These are phyloP conservation scores for Aporrectodea caliginosa DNA, from an alignment of 1,140 invertebrate genomes.

Conservation along the genomic window DNA sequence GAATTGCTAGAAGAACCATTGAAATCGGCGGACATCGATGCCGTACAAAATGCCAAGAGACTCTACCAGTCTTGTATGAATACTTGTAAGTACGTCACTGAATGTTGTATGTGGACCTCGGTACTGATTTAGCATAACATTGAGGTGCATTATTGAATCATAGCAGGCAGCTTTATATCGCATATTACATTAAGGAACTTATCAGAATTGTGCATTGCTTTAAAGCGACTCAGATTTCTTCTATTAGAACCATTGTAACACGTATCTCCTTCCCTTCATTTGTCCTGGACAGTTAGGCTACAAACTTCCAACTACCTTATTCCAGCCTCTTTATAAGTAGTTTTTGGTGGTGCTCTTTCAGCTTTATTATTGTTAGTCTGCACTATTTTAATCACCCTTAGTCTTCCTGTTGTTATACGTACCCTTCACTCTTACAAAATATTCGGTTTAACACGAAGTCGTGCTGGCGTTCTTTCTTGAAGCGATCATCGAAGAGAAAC, in stretches of 20 bases:
- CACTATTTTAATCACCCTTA: background rate
- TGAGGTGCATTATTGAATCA: slow-evolving; percentile 40
- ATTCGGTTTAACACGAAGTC: slow-evolving; percentile 19
- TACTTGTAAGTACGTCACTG: slow-evolving; percentile 59
- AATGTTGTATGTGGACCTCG: background rate
- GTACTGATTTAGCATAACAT: slow-evolving; percentile 28
- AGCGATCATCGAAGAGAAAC: slow-evolving; percentile 61
- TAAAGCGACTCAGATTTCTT: background rate
- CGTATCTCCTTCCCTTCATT: no score
- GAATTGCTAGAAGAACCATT: slow-evolving; percentile 50
- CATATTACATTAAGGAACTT: background rate
- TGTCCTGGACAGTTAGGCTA: no score
- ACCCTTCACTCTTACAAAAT: slow-evolving; percentile 15
- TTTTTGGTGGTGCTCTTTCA: background rate
- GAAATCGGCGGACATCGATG: slow-evolving; percentile 44
- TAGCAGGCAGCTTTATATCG: slow-evolving; percentile 62
- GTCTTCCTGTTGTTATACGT: background rate
- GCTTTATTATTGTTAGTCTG: background rate
- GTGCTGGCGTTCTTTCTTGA: slow-evolving; percentile 31
- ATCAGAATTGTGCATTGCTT: background rate
- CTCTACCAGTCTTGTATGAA: slow-evolving; percentile 82
- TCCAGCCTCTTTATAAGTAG: background rate
- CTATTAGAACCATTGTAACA: background rate
- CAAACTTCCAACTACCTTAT: no score
- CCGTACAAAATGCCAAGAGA: slow-evolving; percentile 63